Conservation (phyloP, 2,888 invertebrate genomes). For the Cyrtodaria siliqua region DNA sequence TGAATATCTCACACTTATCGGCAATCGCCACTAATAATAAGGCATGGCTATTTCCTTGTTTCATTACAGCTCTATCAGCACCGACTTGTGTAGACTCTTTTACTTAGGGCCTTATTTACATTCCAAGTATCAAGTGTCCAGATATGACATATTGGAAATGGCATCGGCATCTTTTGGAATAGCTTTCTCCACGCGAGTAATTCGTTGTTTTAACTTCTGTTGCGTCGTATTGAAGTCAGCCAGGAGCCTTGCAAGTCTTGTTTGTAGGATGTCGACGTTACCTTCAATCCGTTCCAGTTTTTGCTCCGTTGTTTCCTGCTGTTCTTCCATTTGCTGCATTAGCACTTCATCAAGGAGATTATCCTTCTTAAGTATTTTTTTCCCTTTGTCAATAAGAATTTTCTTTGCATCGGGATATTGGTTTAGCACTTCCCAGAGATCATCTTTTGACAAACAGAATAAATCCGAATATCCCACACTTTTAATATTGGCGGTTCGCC, state of each 20-base stretch:
- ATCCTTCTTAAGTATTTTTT: too few species aligned
- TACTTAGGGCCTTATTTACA: too few species aligned
- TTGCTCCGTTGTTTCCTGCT: slow-evolving; percentile 90
- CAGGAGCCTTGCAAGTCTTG: slow-evolving; percentile 92
- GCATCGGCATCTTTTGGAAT: slow-evolving; percentile 74
- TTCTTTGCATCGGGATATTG: slow-evolving; percentile 88
- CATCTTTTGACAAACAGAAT: slow-evolving; percentile 95
- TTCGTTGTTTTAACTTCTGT: slow-evolving; percentile 93
- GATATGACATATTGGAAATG: slow-evolving; percentile 71
- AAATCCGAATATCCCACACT: slow-evolving; percentile 92
- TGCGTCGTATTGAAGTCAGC: slow-evolving; percentile 94
- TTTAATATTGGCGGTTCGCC: slow-evolving; percentile 97
- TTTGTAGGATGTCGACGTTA: slow-evolving; percentile 92
- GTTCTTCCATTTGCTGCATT: slow-evolving; percentile 68
- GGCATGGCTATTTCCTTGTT: too few species aligned
- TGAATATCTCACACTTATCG: too few species aligned
- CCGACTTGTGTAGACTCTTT: too few species aligned
- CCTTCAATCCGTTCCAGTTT: slow-evolving; percentile 92
- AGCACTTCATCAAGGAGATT: slow-evolving; percentile 87
- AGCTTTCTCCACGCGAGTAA: slow-evolving; percentile 86
- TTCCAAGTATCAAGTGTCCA: slow-evolving; percentile 67
- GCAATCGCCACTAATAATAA: too few species aligned
- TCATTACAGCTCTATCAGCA: too few species aligned
- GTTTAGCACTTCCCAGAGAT: slow-evolving; percentile 97
- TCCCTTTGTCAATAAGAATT: slow-evolving; percentile 86